These are phyloP conservation scores for Branchellion lobata DNA, from an alignment of 2,888 invertebrate genomes.

Conservation along the genomic window DNA sequence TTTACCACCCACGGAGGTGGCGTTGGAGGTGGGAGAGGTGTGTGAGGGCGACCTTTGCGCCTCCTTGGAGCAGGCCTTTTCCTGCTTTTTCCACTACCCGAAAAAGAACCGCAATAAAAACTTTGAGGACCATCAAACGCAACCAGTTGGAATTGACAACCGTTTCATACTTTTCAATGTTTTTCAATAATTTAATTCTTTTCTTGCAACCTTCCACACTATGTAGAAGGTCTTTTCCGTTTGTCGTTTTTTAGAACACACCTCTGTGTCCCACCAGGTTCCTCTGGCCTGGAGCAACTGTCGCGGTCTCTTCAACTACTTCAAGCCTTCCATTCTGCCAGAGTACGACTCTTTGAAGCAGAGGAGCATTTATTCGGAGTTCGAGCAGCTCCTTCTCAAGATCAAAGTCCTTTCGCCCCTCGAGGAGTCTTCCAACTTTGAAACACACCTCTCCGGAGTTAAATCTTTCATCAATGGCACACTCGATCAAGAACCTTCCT, in stretches of 20 bases:
- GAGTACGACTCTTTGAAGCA: constrained; percentile 74
- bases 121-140: constrained; percentile 70
- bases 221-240: too few relatives aligned
- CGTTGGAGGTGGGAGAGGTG: not conserved
- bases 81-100: constrained; percentile 73
- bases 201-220: too few relatives aligned
- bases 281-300: constrained; percentile 62
- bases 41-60: constrained; percentile 69
- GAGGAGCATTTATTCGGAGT: constrained; percentile 77
- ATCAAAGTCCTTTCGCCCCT: not conserved
- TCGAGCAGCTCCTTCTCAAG: constrained; percentile 24
- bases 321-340: constrained; percentile 76
- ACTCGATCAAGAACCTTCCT: not conserved
- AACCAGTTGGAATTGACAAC: constrained; percentile 48
- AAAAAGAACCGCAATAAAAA: constrained; percentile 65
- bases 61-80: constrained; percentile 80
- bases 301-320: constrained; percentile 70
- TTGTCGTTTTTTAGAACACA: too few relatives aligned
- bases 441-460: not conserved
- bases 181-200: too few relatives aligned
- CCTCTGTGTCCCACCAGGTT: constrained; percentile 51
- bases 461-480: not conserved
- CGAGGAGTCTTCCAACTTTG: not conserved
- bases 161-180: too few relatives aligned
- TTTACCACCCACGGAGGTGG: not conserved